phyloP scores from a whole-genome alignment of 2,888 invertebrate genomes.

The Conistra vaccinii region DNA sequence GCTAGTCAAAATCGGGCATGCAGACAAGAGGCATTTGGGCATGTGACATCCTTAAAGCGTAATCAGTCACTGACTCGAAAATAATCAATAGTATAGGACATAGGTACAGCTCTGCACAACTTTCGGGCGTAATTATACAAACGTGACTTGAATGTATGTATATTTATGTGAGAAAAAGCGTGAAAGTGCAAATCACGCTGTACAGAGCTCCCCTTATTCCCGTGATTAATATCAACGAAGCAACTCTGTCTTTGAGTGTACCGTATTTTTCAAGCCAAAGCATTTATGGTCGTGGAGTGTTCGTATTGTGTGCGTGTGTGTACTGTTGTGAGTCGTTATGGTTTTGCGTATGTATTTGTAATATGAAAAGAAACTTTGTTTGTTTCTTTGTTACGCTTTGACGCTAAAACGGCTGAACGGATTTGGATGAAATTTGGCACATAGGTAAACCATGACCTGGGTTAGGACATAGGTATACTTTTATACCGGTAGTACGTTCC shows the following conservation, averaged over 20 bases:
- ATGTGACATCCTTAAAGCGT: not conserved
- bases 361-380: too few relatives aligned
- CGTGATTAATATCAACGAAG: constrained; percentile 69
- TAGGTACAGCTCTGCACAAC: constrained; percentile 25
- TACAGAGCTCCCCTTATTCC: constrained; percentile 58
- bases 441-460: too few relatives aligned
- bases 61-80: constrained; percentile 9
- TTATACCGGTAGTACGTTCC: too few relatives aligned
- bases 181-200: constrained; percentile 68
- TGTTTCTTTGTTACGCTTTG: too few relatives aligned
- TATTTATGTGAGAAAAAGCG: constrained; percentile 27
- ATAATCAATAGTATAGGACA: constrained; percentile 5
- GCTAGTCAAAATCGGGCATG: not conserved
- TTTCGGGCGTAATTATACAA: constrained; percentile 47
- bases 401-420: too few relatives aligned
- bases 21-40: too few relatives aligned
- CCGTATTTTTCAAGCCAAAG: constrained; percentile 63
- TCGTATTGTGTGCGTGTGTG: constrained; percentile 26
- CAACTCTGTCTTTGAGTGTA: constrained; percentile 63
- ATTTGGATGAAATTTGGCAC: too few relatives aligned
- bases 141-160: constrained; percentile 46
- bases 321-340: constrained; percentile 7
- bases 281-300: constrained; percentile 54
- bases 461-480: too few relatives aligned
- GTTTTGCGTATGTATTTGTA: not conserved